phyloP scores from a whole-genome alignment of 2,113 vertebrate genomes.

The Percina caprodes region DNA sequence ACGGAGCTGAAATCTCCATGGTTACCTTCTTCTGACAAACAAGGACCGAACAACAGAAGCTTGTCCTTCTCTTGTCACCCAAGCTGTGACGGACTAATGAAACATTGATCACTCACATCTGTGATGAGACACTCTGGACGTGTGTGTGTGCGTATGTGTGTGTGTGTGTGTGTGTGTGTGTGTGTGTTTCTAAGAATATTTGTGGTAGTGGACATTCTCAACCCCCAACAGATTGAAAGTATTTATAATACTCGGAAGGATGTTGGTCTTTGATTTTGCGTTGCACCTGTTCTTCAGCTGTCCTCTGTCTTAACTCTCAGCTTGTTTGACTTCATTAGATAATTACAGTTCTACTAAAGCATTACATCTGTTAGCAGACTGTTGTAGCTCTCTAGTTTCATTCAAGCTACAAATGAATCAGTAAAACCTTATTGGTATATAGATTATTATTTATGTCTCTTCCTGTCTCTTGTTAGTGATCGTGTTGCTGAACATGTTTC shows the following conservation, averaged over 20 bases:
- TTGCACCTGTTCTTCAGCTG: slow-evolving; percentile 14
- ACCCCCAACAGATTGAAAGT: slow-evolving; percentile 17
- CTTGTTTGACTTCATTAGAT: not conserved
- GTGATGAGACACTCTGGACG: slow-evolving; percentile 29
- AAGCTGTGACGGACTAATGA: slow-evolving; percentile 78
- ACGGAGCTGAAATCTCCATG: slow-evolving; percentile 71
- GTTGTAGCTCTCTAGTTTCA: not conserved
- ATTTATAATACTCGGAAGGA: slow-evolving; percentile 18
- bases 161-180: not conserved
- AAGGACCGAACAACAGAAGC: slow-evolving; percentile 53
- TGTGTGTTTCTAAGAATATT: slow-evolving; percentile 6
- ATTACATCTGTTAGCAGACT: not conserved
- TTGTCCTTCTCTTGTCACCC: slow-evolving; percentile 69
- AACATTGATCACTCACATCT: slow-evolving; percentile 78
- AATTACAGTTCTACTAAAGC: not conserved
- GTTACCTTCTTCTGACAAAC: slow-evolving; percentile 68
- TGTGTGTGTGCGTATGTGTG: not conserved
- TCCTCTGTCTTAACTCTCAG: not conserved
- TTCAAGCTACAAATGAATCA: not conserved
- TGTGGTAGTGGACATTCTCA: not conserved
- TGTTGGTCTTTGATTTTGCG: not conserved
- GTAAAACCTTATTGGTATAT: not conserved
- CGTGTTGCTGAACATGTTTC: slow-evolving; percentile 24
- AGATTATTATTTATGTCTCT: not conserved
- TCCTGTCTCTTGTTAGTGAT: not conserved